phyloP scores from a whole-genome alignment of 2,113 vertebrate genomes.

The Xyrauchen texanus region DNA sequence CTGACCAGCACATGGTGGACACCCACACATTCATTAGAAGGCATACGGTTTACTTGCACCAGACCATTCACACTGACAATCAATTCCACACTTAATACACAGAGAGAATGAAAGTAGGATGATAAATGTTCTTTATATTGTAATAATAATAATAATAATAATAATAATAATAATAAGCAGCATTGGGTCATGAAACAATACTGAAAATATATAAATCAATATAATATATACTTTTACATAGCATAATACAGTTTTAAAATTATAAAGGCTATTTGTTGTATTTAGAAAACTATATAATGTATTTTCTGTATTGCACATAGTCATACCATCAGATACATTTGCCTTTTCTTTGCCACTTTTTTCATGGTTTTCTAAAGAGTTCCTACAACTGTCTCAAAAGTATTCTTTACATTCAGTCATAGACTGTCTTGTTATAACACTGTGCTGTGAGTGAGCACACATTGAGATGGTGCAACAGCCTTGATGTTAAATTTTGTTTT shows the following conservation, averaged over 20 bases:
- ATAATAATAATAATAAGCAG: conserved; percentile 85
- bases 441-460: conserved; percentile 9
- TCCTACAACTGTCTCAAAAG: conserved; percentile 27
- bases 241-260: conserved; percentile 66
- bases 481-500: not conserved
- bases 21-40: conserved; percentile 78
- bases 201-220: conserved; percentile 80
- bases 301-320: conserved; percentile 91
- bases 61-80: conserved; percentile 78
- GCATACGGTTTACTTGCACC: conserved; percentile 69
- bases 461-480: conserved; percentile 23
- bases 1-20: conserved; percentile 77
- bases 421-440: conserved; percentile 40
- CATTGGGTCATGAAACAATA: conserved; percentile 85
- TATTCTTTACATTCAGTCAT: conserved; percentile 32
- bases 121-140: conserved; percentile 64
- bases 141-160: too few species aligned
- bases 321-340: conserved; percentile 75
- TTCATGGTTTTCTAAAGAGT: conserved; percentile 42
- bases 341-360: conserved; percentile 66
- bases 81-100: conserved; percentile 69
- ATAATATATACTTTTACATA: conserved; percentile 73
- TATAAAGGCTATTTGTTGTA: conserved; percentile 69
- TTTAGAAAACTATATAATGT: conserved; percentile 75
- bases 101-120: conserved; percentile 60